Percentiles rank a stretch among this genome's conserved stretches.
phyloP scores from a whole-genome alignment of 1,140 invertebrate genomes.

The Drosophila jambulina region DNA sequence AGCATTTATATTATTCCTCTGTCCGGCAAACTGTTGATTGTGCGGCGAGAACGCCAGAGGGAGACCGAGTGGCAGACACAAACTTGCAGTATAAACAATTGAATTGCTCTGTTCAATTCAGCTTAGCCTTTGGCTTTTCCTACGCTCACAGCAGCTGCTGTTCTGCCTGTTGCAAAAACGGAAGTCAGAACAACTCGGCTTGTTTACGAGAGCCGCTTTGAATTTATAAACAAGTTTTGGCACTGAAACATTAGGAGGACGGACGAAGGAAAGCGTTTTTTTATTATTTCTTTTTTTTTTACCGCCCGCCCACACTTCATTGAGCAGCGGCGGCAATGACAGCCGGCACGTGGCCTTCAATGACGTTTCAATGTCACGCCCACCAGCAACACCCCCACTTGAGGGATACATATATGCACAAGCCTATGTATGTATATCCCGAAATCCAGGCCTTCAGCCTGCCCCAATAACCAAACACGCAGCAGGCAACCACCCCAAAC shows the following conservation, averaged over 20 bases:
- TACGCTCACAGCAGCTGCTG: not conserved
- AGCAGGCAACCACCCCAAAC: not conserved
- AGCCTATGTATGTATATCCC: slow-evolving; percentile 10
- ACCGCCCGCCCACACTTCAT: slow-evolving; percentile 35
- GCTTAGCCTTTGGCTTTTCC: slow-evolving; percentile 13
- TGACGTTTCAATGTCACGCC: slow-evolving; percentile 73
- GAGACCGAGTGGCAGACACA: slow-evolving; percentile 5
- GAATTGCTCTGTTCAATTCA: slow-evolving; percentile 39
- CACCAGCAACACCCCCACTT: not conserved
- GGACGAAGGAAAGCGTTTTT: slow-evolving; percentile 12
- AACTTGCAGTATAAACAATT: slow-evolving; percentile 48
- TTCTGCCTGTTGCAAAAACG: slow-evolving; percentile 54
- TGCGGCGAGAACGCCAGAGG: slow-evolving; percentile 9
- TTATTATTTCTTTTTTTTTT: not conserved
- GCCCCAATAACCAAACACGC: slow-evolving; percentile 43
- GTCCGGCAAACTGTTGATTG: slow-evolving; percentile 55
- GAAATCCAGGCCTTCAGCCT: slow-evolving; percentile 35
- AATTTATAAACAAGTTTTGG: slow-evolving; percentile 61
- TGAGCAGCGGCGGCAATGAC: slow-evolving; percentile 8
- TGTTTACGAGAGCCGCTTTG: slow-evolving; percentile 42
- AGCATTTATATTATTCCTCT: slow-evolving; percentile 51
- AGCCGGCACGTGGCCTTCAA: slow-evolving; percentile 64
- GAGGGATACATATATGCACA: slow-evolving; percentile 1
- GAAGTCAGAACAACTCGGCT: slow-evolving; percentile 60
- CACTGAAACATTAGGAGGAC: slow-evolving; percentile 61